phyloP scores from a whole-genome alignment of 2,888 invertebrate genomes.

The Eristalis tenax region DNA sequence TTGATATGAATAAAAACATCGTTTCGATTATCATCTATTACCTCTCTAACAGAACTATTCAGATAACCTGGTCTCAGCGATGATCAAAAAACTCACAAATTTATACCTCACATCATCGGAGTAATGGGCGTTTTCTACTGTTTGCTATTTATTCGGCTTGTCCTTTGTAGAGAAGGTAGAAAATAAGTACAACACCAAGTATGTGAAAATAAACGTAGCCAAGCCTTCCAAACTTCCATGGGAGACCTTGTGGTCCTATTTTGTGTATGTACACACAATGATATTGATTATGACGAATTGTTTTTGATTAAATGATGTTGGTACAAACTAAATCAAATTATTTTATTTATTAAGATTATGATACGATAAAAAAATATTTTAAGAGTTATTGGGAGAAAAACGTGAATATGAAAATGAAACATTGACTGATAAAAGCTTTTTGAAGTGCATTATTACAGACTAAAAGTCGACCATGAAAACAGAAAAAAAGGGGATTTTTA shows the following conservation, averaged over 20 bases:
- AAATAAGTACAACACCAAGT: too few species aligned
- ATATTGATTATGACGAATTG: not conserved
- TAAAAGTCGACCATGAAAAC: not conserved
- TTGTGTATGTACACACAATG: not conserved
- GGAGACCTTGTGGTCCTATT: not conserved
- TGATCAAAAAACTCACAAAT: not conserved
- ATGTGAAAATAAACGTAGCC: too few species aligned
- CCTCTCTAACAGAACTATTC: not conserved
- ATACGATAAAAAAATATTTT: not conserved
- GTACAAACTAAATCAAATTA: not conserved
- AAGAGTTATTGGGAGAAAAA: not conserved
- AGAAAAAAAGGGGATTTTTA: not conserved
- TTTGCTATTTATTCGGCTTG: not conserved
- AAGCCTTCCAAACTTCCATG: too few species aligned
- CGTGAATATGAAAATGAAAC: not conserved
- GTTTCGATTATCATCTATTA: slow-evolving; percentile 20
- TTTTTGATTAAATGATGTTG: not conserved
- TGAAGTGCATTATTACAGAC: too few species aligned
- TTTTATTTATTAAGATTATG: not conserved
- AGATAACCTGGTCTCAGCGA: not conserved
- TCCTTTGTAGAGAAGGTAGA: too few species aligned
- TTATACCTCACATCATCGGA: not conserved
- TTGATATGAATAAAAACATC: not conserved
- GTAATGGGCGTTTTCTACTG: not conserved
- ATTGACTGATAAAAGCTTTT: not conserved